Evolutionary conservation across 2,113 vertebrate genomes (phyloP), one percentile per base, ranked within the genome.

Genomic region (Tenebrosternarchus preto): DNA sequence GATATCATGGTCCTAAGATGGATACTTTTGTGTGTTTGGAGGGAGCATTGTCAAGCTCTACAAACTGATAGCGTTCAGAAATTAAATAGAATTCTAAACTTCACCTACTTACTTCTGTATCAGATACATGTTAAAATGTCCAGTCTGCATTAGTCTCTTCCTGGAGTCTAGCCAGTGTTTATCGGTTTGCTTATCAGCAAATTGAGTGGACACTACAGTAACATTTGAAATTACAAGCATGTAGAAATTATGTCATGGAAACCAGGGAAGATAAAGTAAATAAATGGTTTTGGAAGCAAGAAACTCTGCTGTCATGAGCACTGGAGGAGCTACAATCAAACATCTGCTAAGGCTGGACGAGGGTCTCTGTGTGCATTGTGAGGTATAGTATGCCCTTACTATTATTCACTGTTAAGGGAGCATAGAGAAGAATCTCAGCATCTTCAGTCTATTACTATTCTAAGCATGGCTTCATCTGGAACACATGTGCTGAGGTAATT

Each of bases 131-230:
- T 59, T 70, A 46, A 36, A 53, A 70, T 0, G 56, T 68, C 33
- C 55, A 78, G 66, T 24, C 67, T 59, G 69, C 76, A 78, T 70
- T 56, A 53, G 17, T 60, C 53, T 67, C 4, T 31, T 24, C 19
- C 25, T 15, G 24, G 59, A 7, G 24, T 78, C 16, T 71, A 25
- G 12, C 53, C 63, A 77, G 56, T 77, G 46, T 77, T 77, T 77
- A 77, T 39, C 33, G 59, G 15, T 70, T 55, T 78, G 67, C 55
- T 61, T 71, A 50, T 79, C 77, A 46, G 60, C 67, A 79, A 56
- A 72, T 24, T 50, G 36, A 71, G 25, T 70, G 68, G 66, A 59
- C 68, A 36, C n/a, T 53, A 0, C 24, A 68, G 55, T 16, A 19
- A 20, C 43, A 11, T 79, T 20, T 27, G 24, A 29, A 29, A 63